A percentile compares a stretch with the other conserved stretches of the same genome.
phyloP scores from a whole-genome alignment of 2,888 invertebrate species.

The Apodemia duryi region DNA sequence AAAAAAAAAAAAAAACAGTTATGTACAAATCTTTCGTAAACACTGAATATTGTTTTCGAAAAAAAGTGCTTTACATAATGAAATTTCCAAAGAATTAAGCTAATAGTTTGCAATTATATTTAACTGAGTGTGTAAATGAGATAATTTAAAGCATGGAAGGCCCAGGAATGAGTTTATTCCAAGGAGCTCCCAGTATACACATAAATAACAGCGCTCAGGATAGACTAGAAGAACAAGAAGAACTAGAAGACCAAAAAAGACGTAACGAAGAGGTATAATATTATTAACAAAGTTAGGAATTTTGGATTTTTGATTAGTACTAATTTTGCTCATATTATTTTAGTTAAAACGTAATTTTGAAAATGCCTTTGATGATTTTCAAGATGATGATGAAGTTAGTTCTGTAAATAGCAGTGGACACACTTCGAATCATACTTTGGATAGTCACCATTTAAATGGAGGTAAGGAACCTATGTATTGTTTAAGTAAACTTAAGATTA shows the following conservation, averaged over 20 bases:
- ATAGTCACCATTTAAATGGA: conserved; percentile 56
- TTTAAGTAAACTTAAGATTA: no score
- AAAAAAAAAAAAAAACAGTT: no score
- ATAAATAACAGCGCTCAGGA: conserved; percentile 82
- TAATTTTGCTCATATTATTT: conserved; percentile 24
- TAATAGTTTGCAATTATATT: background rate
- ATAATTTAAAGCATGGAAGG: conserved; percentile 65
- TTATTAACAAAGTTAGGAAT: conserved; percentile 10
- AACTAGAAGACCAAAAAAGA: conserved; percentile 82
- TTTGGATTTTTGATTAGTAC: conserved; percentile 20
- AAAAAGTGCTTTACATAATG: conserved; percentile 15
- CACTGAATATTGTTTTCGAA: conserved; percentile 11
- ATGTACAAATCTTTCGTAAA: conserved; percentile 11
- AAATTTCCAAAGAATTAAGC: background rate
- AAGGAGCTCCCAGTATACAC: conserved; percentile 82
- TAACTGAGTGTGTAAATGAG: background rate
- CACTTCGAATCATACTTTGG: conserved; percentile 55
- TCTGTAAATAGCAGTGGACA: conserved; percentile 78
- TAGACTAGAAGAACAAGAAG: conserved; percentile 83
- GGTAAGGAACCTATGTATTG: conserved; percentile 18
- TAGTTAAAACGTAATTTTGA: conserved; percentile 82
- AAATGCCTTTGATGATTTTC: conserved; percentile 84
- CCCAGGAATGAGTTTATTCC: conserved; percentile 85
- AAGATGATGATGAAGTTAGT: conserved; percentile 82
- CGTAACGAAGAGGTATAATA: conserved; percentile 82